Conservation (phyloP, 2,888 invertebrate genomes). For the Mesorhabditis sp. region DNA sequence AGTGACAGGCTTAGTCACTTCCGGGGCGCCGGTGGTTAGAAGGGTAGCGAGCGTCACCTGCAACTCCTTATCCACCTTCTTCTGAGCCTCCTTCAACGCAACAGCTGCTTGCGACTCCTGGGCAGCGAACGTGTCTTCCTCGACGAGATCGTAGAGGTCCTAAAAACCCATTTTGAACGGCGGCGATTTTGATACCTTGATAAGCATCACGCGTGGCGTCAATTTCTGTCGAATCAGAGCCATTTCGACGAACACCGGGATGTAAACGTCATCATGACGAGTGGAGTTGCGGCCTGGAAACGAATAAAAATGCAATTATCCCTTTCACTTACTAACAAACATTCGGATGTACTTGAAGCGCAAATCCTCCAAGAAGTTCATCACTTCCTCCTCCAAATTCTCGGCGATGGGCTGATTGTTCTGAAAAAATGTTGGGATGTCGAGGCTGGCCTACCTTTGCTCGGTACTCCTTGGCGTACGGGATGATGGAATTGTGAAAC, state of each 20-base stretch:
- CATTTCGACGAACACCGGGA: conserved; percentile 4
- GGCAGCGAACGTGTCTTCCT: background rate
- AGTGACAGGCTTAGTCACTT: too few relatives aligned
- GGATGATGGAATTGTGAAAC: background rate
- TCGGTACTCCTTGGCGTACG: background rate
- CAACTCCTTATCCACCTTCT: background rate
- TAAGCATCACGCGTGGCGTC: background rate
- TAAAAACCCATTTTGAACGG: background rate
- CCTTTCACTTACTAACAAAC: conserved; percentile 3
- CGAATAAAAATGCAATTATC: background rate
- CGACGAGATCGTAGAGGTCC: conserved; percentile 4
- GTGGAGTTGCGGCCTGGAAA: background rate
- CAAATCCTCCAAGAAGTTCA: conserved; percentile 6
- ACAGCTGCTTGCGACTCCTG: background rate
- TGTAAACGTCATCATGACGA: background rate
- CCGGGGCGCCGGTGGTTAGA: too few relatives aligned
- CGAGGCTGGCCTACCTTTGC: background rate
- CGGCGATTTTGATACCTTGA: background rate
- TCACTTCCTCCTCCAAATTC: conserved; percentile 1
- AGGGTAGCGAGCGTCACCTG: too few relatives aligned
- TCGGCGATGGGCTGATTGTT: background rate
- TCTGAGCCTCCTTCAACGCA: background rate
- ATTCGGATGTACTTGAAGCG: background rate
- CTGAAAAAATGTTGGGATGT: background rate
- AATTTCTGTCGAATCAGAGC: background rate